These are phyloP conservation scores for Rhinopomastus cyanomelas DNA, from an alignment of 2,113 vertebrate species.

Conservation along the genomic window DNA sequence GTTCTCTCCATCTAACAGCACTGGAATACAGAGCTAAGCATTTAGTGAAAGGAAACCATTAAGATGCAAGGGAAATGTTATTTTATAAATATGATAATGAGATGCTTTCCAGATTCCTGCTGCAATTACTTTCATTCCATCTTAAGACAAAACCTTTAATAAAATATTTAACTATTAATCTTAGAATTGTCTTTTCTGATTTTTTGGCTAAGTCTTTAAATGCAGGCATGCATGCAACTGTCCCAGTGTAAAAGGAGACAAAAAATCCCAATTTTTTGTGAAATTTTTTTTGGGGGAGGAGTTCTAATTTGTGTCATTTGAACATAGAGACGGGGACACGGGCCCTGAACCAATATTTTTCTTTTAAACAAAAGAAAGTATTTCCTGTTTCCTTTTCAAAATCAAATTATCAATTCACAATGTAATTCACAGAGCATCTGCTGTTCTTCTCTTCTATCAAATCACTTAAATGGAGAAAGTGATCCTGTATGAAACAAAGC, in stretches of 20 bases:
- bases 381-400: slow-evolving; percentile 59
- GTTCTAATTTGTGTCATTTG: slow-evolving; percentile 27
- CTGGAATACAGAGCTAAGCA: not conserved
- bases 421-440: slow-evolving; percentile 58
- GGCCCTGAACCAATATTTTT: not conserved
- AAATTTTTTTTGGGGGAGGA: slow-evolving; percentile 10
- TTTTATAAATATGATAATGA: slow-evolving; percentile 26
- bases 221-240: not conserved
- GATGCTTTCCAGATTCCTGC: slow-evolving; percentile 34
- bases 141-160: not conserved
- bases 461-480: slow-evolving; percentile 36
- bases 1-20: not conserved
- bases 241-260: not conserved
- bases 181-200: not conserved
- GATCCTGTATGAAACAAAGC: slow-evolving; percentile 32
- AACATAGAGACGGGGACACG: not conserved
- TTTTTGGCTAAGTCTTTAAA: slow-evolving; percentile 10
- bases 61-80: slow-evolving; percentile 33
- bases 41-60: slow-evolving; percentile 25
- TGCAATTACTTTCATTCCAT: slow-evolving; percentile 19
- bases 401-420: slow-evolving; percentile 43
- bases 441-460: slow-evolving; percentile 56
- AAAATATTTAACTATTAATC: not conserved
- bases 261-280: too few species aligned
- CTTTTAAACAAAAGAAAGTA: slow-evolving; percentile 45